Conservation (phyloP, 2,113 vertebrate genomes). For the Spermophilus dauricus region DNA sequence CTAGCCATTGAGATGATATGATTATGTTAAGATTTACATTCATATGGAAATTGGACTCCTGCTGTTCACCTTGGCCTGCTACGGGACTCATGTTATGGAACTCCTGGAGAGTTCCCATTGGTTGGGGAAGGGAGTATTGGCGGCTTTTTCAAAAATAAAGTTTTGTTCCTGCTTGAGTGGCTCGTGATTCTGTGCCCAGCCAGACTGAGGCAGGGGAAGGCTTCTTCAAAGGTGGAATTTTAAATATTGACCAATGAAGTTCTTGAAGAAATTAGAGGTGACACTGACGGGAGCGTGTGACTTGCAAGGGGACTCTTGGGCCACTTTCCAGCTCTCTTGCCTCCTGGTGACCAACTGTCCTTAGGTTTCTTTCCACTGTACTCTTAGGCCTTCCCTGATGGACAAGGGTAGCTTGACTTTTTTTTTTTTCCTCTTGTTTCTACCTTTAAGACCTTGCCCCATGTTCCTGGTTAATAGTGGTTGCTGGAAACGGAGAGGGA, state of each 20-base stretch:
- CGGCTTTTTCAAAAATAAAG: too few relatives aligned
- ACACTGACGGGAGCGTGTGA: neutral
- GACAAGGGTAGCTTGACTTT: neutral
- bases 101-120: too few relatives aligned
- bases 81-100: too few relatives aligned
- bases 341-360: neutral
- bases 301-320: neutral
- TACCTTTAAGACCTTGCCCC: neutral
- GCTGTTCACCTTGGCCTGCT: too few relatives aligned
- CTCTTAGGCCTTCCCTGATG: neutral
- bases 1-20: too few relatives aligned
- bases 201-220: too few relatives aligned
- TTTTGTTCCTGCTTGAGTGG: too few relatives aligned
- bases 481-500: neutral
- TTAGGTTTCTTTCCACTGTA: neutral
- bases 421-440: neutral
- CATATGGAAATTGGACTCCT: too few relatives aligned
- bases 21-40: too few relatives aligned
- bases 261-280: neutral
- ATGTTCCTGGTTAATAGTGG: neutral
- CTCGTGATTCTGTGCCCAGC: too few relatives aligned
- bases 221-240: neutral
- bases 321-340: neutral
- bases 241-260: slow-evolving; percentile 26
- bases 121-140: too few relatives aligned